A percentile compares a stretch with the other conserved stretches of the same genome.
Conservation (phyloP, 2,797 vertebrate genomes). For the Staurois parvus region DNA sequence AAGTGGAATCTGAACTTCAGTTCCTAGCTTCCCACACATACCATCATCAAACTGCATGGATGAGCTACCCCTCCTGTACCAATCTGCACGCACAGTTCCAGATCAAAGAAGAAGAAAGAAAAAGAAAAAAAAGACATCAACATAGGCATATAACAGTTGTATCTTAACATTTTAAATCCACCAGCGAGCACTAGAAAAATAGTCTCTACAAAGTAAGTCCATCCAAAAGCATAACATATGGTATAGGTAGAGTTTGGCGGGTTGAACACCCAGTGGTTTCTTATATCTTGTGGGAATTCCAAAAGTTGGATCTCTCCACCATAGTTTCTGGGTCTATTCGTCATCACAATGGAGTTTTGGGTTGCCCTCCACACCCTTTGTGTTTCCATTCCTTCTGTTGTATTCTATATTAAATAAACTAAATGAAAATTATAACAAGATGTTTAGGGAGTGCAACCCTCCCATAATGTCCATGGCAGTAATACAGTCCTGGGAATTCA, state of each 20-base stretch:
- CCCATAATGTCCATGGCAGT: too few relatives aligned
- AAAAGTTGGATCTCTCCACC: too few relatives aligned
- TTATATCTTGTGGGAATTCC: not conserved
- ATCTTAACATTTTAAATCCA: constrained; percentile 1
- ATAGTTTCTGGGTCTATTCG: too few relatives aligned
- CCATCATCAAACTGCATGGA: constrained; percentile 36
- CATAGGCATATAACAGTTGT: not conserved
- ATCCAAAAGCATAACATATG: not conserved
- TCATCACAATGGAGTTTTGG: too few relatives aligned
- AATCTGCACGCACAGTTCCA: constrained; percentile 19
- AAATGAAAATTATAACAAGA: too few relatives aligned
- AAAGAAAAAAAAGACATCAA: constrained; percentile 15
- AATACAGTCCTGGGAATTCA: too few relatives aligned
- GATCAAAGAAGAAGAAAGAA: constrained; percentile 24
- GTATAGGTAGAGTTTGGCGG: not conserved
- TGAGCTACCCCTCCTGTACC: constrained; percentile 16
- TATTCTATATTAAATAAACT: too few relatives aligned
- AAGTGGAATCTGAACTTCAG: constrained; percentile 24
- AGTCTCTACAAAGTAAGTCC: not conserved
- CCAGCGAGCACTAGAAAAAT: not conserved
- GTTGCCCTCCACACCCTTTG: too few relatives aligned
- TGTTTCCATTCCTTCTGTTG: too few relatives aligned
- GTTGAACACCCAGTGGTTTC: not conserved
- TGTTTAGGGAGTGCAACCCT: too few relatives aligned
- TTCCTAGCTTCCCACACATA: constrained; percentile 29